Conservation (phyloP, 2,113 vertebrate species). For the Spheniscus mendiculus region DNA sequence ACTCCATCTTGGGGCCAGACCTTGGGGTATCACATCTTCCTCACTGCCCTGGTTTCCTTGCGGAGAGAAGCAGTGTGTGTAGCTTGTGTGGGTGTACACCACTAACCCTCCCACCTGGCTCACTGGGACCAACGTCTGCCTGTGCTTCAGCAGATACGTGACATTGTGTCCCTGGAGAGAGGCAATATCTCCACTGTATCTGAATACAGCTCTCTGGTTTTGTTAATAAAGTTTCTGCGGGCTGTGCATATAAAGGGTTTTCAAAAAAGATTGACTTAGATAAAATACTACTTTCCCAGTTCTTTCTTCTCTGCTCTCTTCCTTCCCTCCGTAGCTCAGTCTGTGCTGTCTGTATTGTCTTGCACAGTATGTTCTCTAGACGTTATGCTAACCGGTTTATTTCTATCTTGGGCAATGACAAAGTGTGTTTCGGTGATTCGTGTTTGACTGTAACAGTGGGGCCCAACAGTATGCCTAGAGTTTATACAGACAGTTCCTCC, state of each 20-base stretch:
- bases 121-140: not conserved
- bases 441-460: not conserved
- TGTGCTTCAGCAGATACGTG: accelerated
- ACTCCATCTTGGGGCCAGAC: not conserved
- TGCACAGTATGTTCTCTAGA: not conserved
- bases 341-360: not conserved
- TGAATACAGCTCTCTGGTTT: not conserved
- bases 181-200: not conserved
- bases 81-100: not conserved
- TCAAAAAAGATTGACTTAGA: not conserved
- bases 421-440: not conserved
- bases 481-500: not conserved
- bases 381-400: not conserved
- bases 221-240: not conserved
- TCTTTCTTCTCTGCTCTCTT: not conserved
- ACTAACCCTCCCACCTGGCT: not conserved
- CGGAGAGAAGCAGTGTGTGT: not conserved
- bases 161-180: not conserved
- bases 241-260: not conserved
- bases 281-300: not conserved
- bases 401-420: not conserved
- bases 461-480: not conserved
- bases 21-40: not conserved
- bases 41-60: not conserved
- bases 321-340: not conserved